phyloP scores from a whole-genome alignment of 2,113 vertebrate species.

The Syrmaticus mikado region DNA sequence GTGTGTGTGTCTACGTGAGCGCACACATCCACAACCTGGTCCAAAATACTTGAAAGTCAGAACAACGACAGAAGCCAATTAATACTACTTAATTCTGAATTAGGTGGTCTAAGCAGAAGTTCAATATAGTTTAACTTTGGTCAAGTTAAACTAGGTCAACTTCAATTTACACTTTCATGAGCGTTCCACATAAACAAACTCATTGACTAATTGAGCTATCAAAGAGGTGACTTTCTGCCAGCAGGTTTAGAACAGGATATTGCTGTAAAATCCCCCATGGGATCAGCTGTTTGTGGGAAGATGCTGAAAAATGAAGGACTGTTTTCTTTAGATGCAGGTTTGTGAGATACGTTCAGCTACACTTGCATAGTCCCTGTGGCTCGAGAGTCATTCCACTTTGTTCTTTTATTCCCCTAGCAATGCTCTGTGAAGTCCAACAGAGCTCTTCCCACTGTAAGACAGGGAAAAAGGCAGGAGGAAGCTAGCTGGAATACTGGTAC shows the following conservation, averaged over 20 bases:
- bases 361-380: neutral
- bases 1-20: fast-evolving
- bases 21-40: neutral
- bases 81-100: neutral
- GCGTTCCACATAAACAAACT: neutral
- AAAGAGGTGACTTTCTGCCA: neutral
- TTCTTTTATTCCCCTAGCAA: neutral
- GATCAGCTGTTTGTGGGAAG: neutral
- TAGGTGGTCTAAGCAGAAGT: neutral
- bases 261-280: neutral
- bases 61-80: neutral
- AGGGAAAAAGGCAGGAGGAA: neutral
- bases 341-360: neutral
- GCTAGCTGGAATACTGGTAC: neutral
- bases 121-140: neutral
- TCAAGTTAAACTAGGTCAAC: neutral
- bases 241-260: neutral
- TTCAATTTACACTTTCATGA: neutral
- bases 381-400: too few relatives aligned
- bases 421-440: neutral
- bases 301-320: neutral
- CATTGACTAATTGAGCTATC: neutral
- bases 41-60: neutral
- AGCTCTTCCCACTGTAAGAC: neutral
- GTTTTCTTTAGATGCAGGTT: neutral